A percentile compares a stretch with the other conserved stretches of the same genome.
phyloP scores from a whole-genome alignment of 2,113 vertebrate genomes.

The Colistium nudipinnis region DNA sequence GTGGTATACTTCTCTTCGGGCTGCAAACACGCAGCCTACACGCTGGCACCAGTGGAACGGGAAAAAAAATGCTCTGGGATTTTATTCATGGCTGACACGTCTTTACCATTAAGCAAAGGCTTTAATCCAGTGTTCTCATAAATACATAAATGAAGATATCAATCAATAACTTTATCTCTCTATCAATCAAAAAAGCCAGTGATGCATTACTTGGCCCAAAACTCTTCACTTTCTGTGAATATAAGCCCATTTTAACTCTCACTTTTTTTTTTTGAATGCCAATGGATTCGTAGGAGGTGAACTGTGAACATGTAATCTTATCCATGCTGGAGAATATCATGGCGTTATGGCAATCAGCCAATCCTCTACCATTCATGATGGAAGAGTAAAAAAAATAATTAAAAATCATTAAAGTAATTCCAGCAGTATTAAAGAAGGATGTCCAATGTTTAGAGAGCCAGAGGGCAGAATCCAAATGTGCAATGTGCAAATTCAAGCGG shows the following conservation, averaged over 20 bases:
- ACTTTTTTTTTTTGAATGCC: constrained; percentile 25
- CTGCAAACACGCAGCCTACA: constrained; percentile 10
- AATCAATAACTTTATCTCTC: no score
- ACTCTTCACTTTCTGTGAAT: no score
- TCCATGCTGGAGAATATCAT: constrained; percentile 2
- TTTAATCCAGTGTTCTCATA: constrained; percentile 40
- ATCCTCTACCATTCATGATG: background rate
- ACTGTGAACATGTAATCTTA: no score
- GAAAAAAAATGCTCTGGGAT: constrained; percentile 14
- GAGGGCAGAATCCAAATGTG: background rate
- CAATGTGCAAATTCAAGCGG: constrained; percentile 1
- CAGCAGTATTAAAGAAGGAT: background rate
- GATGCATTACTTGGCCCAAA: no score
- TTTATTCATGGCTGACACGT: constrained; percentile 17
- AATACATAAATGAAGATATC: no score
- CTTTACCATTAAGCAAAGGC: constrained; percentile 6
- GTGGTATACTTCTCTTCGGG: constrained; percentile 18
- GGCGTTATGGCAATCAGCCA: constrained; percentile 13
- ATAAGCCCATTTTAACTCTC: no score
- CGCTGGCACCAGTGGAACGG: constrained; percentile 27
- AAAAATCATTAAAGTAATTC: constrained; percentile 20
- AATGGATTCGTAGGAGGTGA: constrained; percentile 20
- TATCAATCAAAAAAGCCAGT: no score
- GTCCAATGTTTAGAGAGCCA: background rate
- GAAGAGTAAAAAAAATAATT: no score